Evolutionary conservation across 2,113 vertebrate genomes (phyloP).

Genomic region (Crocuta crocuta): DNA sequence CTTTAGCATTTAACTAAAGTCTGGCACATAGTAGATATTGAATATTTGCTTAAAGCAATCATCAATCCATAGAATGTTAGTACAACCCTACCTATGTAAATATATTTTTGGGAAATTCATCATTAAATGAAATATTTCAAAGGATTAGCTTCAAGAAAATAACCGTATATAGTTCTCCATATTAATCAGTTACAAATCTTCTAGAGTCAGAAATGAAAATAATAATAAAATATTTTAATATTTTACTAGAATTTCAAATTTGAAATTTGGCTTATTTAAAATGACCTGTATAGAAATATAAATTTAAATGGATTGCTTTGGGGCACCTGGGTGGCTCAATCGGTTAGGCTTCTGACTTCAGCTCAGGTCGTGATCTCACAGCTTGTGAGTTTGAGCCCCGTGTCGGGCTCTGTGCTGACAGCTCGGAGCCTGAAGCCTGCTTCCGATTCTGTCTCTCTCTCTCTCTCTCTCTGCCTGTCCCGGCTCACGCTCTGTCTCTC

Average conservation of each 20-base stretch:
- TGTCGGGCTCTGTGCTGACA: too few species aligned
- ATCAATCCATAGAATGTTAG: not conserved
- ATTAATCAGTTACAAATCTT: not conserved
- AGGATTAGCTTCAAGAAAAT: not conserved
- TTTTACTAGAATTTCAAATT: conserved; percentile 36
- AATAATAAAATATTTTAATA: conserved; percentile 40
- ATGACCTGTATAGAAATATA: conserved; percentile 1
- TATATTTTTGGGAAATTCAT: not conserved
- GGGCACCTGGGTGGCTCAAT: too few species aligned
- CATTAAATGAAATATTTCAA: not conserved
- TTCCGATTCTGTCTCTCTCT: too few species aligned
- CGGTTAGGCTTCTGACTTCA: too few species aligned
- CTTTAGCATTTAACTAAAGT: not conserved
- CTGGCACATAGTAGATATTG: not conserved
- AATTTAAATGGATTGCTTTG: conserved; percentile 7
- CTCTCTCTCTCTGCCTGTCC: too few species aligned
- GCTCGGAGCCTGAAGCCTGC: too few species aligned
- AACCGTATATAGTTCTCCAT: not conserved
- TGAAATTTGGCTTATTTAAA: not conserved
- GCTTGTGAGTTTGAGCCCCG: too few species aligned
- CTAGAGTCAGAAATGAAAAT: conserved; percentile 18
- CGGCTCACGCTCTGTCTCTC: too few species aligned
- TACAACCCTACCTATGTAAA: not conserved
- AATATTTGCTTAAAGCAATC: not conserved
- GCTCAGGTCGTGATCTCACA: too few species aligned